Conservation (phyloP, 1,140 invertebrate species). For the Leptinotarsa undecemlineata region DNA sequence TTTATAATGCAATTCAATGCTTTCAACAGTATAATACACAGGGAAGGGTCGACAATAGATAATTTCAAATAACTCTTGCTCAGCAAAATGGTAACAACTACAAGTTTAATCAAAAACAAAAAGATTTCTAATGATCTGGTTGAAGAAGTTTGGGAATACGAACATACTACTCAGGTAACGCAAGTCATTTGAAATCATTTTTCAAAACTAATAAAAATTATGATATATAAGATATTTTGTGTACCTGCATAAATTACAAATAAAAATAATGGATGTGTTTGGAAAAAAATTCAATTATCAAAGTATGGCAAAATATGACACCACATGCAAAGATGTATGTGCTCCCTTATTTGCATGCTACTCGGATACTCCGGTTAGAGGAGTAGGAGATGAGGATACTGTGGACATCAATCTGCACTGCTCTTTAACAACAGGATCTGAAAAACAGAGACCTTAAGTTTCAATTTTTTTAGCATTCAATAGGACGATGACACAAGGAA, state of each 20-base stretch:
- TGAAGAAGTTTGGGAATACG: neutral
- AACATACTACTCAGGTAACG: constrained; percentile 16
- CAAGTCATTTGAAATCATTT: constrained; percentile 28
- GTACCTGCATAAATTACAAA: constrained; percentile 7
- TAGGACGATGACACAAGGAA: neutral
- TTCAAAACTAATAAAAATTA: neutral
- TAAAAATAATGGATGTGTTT: constrained; percentile 7
- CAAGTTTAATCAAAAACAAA: constrained; percentile 24
- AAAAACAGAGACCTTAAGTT: constrained; percentile 43
- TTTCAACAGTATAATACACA: constrained; percentile 39
- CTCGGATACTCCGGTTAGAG: constrained; percentile 69
- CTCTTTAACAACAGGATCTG: constrained; percentile 90
- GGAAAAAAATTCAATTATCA: constrained; percentile 17
- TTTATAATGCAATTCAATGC: constrained; percentile 24
- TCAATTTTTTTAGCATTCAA: neutral
- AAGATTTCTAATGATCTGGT: neutral
- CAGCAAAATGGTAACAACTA: constrained; percentile 25
- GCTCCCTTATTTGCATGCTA: constrained; percentile 61
- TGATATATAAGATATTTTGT: constrained; percentile 18
- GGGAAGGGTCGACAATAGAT: constrained; percentile 15
- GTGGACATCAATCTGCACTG: constrained; percentile 72
- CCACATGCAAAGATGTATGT: constrained; percentile 30
- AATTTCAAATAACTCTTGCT: constrained; percentile 38
- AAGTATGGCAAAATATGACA: constrained; percentile 32
- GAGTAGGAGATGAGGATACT: constrained; percentile 71